phyloP scores from a whole-genome alignment of 1,140 invertebrate genomes.

The Meloidogyne floridensis region DNA sequence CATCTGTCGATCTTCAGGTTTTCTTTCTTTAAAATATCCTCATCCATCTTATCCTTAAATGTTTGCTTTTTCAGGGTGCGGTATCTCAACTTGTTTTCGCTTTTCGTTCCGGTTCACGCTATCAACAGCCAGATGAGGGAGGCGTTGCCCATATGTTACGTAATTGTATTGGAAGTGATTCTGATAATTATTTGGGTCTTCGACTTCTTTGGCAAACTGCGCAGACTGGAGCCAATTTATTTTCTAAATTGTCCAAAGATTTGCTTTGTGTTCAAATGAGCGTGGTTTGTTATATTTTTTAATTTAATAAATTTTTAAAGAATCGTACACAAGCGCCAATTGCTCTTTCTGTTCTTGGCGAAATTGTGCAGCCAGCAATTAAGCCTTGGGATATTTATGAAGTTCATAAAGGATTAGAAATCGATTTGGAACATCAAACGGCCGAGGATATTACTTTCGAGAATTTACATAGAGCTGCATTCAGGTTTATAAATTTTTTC shows the following conservation, averaged over 20 bases:
- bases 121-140: conserved; percentile 57
- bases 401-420: conserved; percentile 34
- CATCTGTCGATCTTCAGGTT: conserved; percentile 51
- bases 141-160: conserved; percentile 59
- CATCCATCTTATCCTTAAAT: neutral
- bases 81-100: conserved; percentile 59
- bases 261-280: conserved; percentile 51
- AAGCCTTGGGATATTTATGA: conserved; percentile 62
- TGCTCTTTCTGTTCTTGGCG: conserved; percentile 59
- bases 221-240: conserved; percentile 41
- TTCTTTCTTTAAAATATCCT: neutral
- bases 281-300: conserved; percentile 49
- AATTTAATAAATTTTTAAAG: conserved; percentile 29
- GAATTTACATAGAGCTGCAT: conserved; percentile 58
- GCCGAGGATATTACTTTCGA: conserved; percentile 54
- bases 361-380: conserved; percentile 54
- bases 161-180: conserved; percentile 57
- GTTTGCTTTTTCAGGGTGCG: conserved; percentile 37
- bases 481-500: conserved; percentile 31
- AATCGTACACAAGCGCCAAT: conserved; percentile 50
- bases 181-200: conserved; percentile 56
- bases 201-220: conserved; percentile 61
- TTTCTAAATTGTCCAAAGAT: conserved; percentile 49
- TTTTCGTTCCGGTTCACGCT: conserved; percentile 62
- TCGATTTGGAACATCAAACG: conserved; percentile 41